Percentiles rank a stretch among this genome's conserved stretches.
These are phyloP conservation scores for Hylaea fasciaria DNA, from an alignment of 2,888 invertebrate species.

Conservation along the genomic window DNA sequence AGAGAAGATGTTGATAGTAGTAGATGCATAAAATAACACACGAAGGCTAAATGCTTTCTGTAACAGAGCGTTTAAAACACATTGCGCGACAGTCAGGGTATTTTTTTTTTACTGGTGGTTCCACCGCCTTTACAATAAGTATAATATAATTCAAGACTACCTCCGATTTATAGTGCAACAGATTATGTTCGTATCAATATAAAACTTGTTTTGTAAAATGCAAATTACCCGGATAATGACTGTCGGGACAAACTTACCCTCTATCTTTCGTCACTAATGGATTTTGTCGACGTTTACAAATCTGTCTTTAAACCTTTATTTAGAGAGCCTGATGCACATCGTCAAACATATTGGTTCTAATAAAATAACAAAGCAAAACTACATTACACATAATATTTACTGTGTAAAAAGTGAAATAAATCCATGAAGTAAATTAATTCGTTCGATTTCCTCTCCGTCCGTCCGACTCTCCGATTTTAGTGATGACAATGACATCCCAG, in stretches of 20 bases:
- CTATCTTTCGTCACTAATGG: neutral
- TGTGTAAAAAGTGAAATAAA: neutral
- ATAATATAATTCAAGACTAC: too few species aligned
- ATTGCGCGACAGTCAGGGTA: too few species aligned
- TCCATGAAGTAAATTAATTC: too few species aligned
- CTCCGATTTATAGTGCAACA: neutral
- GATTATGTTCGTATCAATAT: neutral
- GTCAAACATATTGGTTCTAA: constrained; percentile 10
- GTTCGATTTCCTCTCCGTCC: neutral
- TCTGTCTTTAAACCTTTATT: constrained; percentile 2
- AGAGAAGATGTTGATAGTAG: too few species aligned
- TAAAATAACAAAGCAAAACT: constrained; percentile 3
- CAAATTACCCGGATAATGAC: constrained; percentile 52
- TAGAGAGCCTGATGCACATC: constrained; percentile 2
- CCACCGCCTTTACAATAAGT: too few species aligned
- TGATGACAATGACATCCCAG: too few species aligned
- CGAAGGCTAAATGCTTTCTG: too few species aligned
- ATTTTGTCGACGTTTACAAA: constrained; percentile 14
- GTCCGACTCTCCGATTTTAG: too few species aligned
- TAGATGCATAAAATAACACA: too few species aligned
- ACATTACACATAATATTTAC: constrained; percentile 4
- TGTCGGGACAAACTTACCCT: constrained; percentile 46
- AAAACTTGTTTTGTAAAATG: constrained; percentile 49
- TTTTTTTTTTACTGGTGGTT: too few species aligned
- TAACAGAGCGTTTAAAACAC: too few species aligned